Base-by-base conservation (phyloP, 2,888 invertebrate species). In the Dryomyza anilis region DNA sequence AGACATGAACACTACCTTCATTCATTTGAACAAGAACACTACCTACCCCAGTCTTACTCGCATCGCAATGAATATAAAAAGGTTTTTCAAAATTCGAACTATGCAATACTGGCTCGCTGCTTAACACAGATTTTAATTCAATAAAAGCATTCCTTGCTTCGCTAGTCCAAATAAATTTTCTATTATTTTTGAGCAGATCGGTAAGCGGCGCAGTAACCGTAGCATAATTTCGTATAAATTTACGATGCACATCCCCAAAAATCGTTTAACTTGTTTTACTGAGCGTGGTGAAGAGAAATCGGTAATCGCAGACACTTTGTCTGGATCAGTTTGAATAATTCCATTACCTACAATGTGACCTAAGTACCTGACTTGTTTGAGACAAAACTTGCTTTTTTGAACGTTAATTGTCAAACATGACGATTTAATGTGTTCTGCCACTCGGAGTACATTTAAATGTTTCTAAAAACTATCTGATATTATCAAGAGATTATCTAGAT, bases 81-180 rank as follows among this genome's bases (percentile, higher is more conserved):
- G 64, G 65, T 52, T 59, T 63, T n/a, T 30, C 19, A 57, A 67
- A 69, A 62, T 70, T 64, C 3, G 67, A 61, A 46, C 62, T 64
- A 14, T 43, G 48, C 29, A 65, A 46, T 7, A 69, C 67, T 10
- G 66, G 63, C n/a, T n/a, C n/a, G n/a, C n/a, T n/a, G n/a, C n/a
- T n/a, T n/a, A n/a, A 8, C 52, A 27, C 12, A 7, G 25, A 4
- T 36, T 65, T 65, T 21, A 62, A 46, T 29, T 12, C 46, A 1
- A 61, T 61, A 57, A 65, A 65, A 50, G 65, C 48, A 1, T 23
- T 30, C 36, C 57, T 56, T 19, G 65, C 56, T 16, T 62, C 61
- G 4, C 50, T 56, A 8, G 19, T 57, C 57, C 65, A 65, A 4
- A 30, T 19, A 57, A 62, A 62, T n/a, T 56, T 61, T 12, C 14